Evolutionary conservation across 37 sponge, comb jelly and placozoan genomes (phyloP).

Genomic region (Aplysina aerophoba): DNA sequence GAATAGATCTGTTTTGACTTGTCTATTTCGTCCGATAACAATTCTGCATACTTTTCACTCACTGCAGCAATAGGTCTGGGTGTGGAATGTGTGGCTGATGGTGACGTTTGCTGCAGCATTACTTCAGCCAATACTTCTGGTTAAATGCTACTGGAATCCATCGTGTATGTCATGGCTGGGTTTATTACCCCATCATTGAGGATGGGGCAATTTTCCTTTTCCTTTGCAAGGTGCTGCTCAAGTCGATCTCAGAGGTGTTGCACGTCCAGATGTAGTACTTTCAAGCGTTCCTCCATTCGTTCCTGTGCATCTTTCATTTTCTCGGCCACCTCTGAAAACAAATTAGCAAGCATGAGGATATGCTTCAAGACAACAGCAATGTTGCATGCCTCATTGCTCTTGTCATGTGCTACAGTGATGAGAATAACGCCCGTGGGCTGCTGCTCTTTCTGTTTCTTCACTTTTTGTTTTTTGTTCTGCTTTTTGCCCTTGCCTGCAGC

Average conservation of each 20-base stretch:
- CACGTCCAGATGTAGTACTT: not conserved
- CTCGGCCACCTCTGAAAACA: not conserved
- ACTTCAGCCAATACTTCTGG: not conserved
- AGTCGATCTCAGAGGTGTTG: slow-evolving; percentile 3
- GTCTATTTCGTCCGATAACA: not conserved
- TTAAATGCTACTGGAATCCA: not conserved
- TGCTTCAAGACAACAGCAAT: not conserved
- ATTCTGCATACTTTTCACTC: not conserved
- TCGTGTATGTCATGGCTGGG: slow-evolving; percentile 1
- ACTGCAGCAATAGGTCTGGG: not conserved
- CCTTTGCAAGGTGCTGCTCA: not conserved
- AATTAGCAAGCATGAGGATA: not conserved
- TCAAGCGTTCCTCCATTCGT: not conserved
- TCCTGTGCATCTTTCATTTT: not conserved
- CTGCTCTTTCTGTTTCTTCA: not conserved
- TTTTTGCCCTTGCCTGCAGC: not conserved
- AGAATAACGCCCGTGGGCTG: not conserved
- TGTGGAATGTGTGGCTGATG: not conserved
- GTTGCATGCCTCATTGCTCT: not conserved
- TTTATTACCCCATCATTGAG: too few relatives aligned
- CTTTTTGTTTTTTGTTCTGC: not conserved
- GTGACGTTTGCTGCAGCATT: slow-evolving; percentile 4
- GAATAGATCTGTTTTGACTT: not conserved
- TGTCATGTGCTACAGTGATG: not conserved
- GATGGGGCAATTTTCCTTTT: slow-evolving; percentile 11